Base-by-base conservation (phyloP, 1,140 invertebrate genomes). In the Zaprionus ghesquierei region DNA sequence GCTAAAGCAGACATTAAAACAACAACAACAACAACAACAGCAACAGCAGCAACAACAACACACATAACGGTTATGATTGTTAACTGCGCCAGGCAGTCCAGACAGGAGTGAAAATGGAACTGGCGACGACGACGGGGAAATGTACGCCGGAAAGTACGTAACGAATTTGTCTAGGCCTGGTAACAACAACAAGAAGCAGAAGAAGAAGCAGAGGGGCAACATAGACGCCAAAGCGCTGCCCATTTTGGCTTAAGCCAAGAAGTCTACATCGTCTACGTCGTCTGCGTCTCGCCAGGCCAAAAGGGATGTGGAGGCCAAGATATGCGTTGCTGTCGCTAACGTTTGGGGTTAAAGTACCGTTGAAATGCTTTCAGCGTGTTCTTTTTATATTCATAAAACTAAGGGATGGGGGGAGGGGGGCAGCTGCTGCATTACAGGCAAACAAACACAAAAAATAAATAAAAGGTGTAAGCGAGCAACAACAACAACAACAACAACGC, bases 361-460 rank as follows among this genome's bases (percentile, higher is more conserved):
- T 72, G 84, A 87, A 87, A 89, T 89, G 84, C 76, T 89, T 82
- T 89, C 69, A 87, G 66, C 79, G 73, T 87, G 6, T 86, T 78
- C 55, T 85, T 78, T 55, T 63, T 68, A 85, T 77, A 78, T 85
- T 80, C 75, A 79, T 78, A 63, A 62, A 61, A 61, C 12, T 31
- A 29, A 38, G 13, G 23, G 29, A n/a, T 31, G 12, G 33, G 23
- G 56, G n/a, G 1, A 22, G 12, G 8, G 29, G 22, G 18, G 20
- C 4, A 35, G 18, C 25, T 29, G 44, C 41, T 72, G 70, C 71
- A 46, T 79, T 59, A 66, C 53, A 62, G 49, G 62, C 70, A 77
- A 81, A 75, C 70, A 78, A 68, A 69, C 56, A 50, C 56, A 50
- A 61, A 75, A 69, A 62, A 75, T 65, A 82, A 84, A 81, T 71